Base-by-base conservation (phyloP, 2,888 invertebrate species). In the Epiblema foenella region DNA sequence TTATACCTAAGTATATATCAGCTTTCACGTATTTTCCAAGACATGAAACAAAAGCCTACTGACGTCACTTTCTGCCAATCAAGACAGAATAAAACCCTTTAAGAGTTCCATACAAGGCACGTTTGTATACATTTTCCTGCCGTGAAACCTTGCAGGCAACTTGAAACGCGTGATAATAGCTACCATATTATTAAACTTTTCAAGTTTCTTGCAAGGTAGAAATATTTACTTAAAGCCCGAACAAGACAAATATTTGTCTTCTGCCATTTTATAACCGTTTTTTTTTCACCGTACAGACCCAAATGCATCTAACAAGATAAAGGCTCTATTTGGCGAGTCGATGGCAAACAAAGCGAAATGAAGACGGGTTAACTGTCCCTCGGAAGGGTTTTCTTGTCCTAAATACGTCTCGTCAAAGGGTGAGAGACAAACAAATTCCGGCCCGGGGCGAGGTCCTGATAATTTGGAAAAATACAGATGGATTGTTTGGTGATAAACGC, bases 361-460 rank as follows among this genome's bases (percentile, higher is more conserved):
- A 85, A 86, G 85, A 85, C 83, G 82, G 83, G 79, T 79, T 71
- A 77, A 83, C 78, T 82, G 83, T 86, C 81, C 83, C 82, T 78
- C 68, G 78, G 81, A 83, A 86, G 84, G 85, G 87, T 84, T 84
- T 81, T 66, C 77, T 86, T 84, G 86, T 82, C 87, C 88, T 86
- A 87, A 88, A 88, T 89, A 85, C 86, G 87, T 84, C 82, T 83
- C 86, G 84, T 87, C 87, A 87, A 87, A 88, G 87, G 87, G 79
- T 79, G 83, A 79, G 84, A 84, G 88, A 87, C 88, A 86, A 86
- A 87, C 88, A 87, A 84, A 89, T 89, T 85, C 89, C 85, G 75
- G 83, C 89, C 86, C 69, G 76, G 77, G 87, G 88, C 85, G 79
- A 76, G 78, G 78, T 80, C 77, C 75, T 73, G 75, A 73, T 74